These are phyloP conservation scores for Ahaetulla prasina DNA, from an alignment of 2,113 vertebrate species.

Conservation along the genomic window DNA sequence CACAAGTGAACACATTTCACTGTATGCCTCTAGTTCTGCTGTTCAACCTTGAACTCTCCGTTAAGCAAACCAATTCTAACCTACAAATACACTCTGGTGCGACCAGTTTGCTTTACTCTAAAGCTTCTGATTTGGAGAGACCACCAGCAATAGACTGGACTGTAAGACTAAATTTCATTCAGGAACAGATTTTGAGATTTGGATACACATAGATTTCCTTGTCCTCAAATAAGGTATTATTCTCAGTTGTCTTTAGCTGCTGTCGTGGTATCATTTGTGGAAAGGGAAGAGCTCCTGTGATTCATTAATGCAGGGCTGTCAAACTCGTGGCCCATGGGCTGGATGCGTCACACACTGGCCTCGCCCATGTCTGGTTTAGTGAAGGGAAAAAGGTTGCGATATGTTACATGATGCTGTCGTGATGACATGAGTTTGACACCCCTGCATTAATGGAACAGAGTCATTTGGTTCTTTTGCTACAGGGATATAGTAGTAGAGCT, in stretches of 20 bases:
- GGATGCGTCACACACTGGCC: too few species aligned
- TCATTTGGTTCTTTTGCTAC: not conserved
- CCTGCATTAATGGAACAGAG: not conserved
- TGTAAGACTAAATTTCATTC: constrained; percentile 18
- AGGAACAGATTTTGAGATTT: not conserved
- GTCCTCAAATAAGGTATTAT: constrained; percentile 24
- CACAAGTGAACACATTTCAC: constrained; percentile 69
- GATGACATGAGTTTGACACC: too few species aligned
- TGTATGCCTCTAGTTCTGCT: constrained; percentile 55
- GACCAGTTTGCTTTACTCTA: constrained; percentile 34
- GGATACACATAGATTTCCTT: not conserved
- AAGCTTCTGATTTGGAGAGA: constrained; percentile 48
- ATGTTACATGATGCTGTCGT: too few species aligned
- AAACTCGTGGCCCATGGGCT: too few species aligned
- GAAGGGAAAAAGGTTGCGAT: too few species aligned
- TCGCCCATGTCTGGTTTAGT: too few species aligned
- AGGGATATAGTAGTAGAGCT: not conserved
- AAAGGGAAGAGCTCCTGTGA: not conserved
- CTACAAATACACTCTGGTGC: constrained; percentile 44
- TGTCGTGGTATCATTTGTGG: not conserved
- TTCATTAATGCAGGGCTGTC: too few species aligned
- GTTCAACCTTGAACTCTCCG: constrained; percentile 47
- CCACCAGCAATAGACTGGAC: not conserved
- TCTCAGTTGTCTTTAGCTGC: not conserved
- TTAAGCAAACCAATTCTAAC: constrained; percentile 33